Base-by-base conservation (phyloP, 2,888 invertebrate genomes). In the Hydrotaea diabolus region DNA sequence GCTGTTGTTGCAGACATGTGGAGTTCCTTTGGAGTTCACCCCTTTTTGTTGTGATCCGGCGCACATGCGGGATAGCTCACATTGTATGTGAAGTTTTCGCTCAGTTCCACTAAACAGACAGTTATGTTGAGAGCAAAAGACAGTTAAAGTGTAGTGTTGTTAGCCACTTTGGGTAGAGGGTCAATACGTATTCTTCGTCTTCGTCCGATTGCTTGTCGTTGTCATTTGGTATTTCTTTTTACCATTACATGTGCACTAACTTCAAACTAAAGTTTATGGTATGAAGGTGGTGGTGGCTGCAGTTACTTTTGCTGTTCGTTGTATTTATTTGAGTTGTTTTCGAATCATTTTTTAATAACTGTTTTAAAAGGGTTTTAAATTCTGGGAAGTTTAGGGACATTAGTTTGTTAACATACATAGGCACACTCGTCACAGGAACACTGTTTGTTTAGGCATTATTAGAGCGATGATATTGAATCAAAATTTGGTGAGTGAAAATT, bases 101-200 rank as follows among this genome's bases (percentile, higher is more conserved):
- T 55, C n/a, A 26, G 13, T 31, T 57, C 19, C 75, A 66, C 64
- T 75, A 80, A 85, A 85, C 77, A 49, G 80, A 83, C 77, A 85
- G 77, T 80, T 80, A 75, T 75, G 55, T 53, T 80, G 77, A 77
- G 57, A 53, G 77, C 36, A 76, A 66, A 76, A 81, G 85, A 83
- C 85, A 81, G 85, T 79, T 80, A 77, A 81, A 85, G 78, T 83
- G 83, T 76, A 81, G 85, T 74, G 80, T 83, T 83, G 81, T 78
- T 81, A 83, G 80, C 83, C 72, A 74, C 79, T 79, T 59, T 81
- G 81, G 55, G 75, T 69, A 73, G 73, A 83, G 83, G 80, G 78
- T 81, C 85, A 85, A 81, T 59, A 78, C 53, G 53, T 81, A 21
- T 5, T 11, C 11, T 23, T 55, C 31, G 9, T 7, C 15, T 23